These are phyloP conservation scores for Antennarius striatus DNA, from an alignment of 2,113 vertebrate species.

Conservation along the genomic window DNA sequence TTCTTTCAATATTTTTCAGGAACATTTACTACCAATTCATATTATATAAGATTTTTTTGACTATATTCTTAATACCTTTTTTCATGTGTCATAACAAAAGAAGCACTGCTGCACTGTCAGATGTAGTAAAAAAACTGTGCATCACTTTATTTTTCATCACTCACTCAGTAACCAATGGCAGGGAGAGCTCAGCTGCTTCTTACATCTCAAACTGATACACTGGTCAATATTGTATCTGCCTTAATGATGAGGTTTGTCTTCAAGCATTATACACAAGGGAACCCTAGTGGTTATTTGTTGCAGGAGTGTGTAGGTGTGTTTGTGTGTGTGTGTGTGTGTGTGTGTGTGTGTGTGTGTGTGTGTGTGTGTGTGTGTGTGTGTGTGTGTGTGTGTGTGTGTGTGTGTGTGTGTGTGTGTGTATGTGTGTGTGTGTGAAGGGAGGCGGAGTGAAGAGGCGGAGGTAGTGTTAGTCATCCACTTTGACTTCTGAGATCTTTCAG, in stretches of 20 bases:
- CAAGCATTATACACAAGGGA: slow-evolving; percentile 15
- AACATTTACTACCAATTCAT: no score
- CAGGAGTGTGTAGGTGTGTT: slow-evolving; percentile 25
- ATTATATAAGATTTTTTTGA: no score
- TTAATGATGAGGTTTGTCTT: slow-evolving; percentile 15
- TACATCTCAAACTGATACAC: neutral
- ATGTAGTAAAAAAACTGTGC: no score
- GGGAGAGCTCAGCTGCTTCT: neutral
- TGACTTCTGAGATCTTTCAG: slow-evolving; percentile 24
- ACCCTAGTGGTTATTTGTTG: slow-evolving; percentile 24
- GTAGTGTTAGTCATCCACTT: slow-evolving; percentile 63
- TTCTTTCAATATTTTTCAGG: no score
- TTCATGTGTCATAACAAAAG: no score
- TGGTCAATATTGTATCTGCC: neutral
- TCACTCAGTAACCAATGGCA: neutral
- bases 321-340: neutral
- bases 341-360: slow-evolving; percentile 9
- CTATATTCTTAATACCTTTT: no score
- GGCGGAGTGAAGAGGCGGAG: slow-evolving; percentile 11
- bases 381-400: slow-evolving; percentile 26
- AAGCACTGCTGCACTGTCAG: no score
- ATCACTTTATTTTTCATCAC: neutral
- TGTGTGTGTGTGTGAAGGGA: neutral
- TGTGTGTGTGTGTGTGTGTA: slow-evolving; percentile 29
- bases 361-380: slow-evolving; percentile 27